Percentiles rank a stretch among this genome's conserved stretches.
These are phyloP conservation scores for Nemoura dubitans DNA, from an alignment of 2,888 invertebrate species.

Conservation along the genomic window DNA sequence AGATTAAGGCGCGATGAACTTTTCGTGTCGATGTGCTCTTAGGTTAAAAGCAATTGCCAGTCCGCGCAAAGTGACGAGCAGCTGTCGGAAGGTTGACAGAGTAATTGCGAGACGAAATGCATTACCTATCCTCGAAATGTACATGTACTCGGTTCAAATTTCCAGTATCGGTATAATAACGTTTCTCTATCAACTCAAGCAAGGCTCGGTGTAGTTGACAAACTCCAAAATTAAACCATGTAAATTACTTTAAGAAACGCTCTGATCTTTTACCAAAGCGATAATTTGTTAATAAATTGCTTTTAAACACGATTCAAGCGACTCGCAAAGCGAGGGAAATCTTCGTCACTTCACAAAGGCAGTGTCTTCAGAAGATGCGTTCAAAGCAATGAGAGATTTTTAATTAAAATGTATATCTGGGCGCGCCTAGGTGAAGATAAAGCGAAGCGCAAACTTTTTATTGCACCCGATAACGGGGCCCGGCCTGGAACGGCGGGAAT, in stretches of 20 bases:
- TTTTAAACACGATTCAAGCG: not conserved
- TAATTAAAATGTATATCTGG: slow-evolving; percentile 38
- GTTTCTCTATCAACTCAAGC: not conserved
- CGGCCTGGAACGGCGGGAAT: not conserved
- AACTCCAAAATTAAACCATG: not conserved
- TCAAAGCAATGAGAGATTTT: slow-evolving; percentile 28
- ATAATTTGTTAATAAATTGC: slow-evolving; percentile 7
- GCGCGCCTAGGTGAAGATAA: slow-evolving; percentile 31
- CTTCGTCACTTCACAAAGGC: slow-evolving; percentile 7
- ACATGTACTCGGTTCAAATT: not conserved
- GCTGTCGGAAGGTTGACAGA: not conserved
- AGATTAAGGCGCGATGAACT: slow-evolving; percentile 4
- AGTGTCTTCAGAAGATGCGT: not conserved
- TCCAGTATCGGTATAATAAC: not conserved
- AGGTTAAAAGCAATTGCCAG: not conserved
- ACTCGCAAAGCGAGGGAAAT: not conserved
- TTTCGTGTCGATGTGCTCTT: not conserved
- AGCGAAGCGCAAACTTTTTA: slow-evolving; percentile 35
- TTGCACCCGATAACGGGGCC: slow-evolving; percentile 38
- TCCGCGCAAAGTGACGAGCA: not conserved
- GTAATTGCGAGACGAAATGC: not conserved
- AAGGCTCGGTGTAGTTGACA: not conserved
- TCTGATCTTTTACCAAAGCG: not conserved
- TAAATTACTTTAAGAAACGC: slow-evolving; percentile 7
- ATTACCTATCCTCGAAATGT: not conserved